Evolutionary conservation across 2,797 vertebrate genomes (phyloP), one percentile per base, ranked within the genome.

Genomic region (Peromyscus nudipes): DNA sequence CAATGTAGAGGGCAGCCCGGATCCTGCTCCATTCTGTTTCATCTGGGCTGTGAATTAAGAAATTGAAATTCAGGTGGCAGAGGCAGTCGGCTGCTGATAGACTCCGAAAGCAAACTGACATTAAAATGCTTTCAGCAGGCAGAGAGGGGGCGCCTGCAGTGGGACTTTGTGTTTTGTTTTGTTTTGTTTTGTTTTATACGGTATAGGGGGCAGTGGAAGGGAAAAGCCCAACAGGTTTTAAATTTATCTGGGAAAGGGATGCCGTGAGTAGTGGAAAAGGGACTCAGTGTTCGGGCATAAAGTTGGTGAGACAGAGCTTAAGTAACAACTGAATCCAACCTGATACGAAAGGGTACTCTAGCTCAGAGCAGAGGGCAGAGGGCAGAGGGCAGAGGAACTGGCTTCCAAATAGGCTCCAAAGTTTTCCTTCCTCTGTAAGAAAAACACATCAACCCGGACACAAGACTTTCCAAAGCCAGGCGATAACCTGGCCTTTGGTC

Each of bases 41-140:
- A 98, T 98, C 98, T 97, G 94, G 95, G 97, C 97, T 98, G 95
- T 98, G 98, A 98, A 99, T 99, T 98, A 98, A 98, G 98, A 98
- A 98, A 98, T 98, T 98, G 97, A 98, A 98, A 99, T 99, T 98
- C 98, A 98, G 97, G 98, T 98, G 96, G 98, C 97, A 98, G 77
- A 98, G 94, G 87, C 97, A 98, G 97, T 91, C 96, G 92, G 92
- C 97, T 98, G 97, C 97, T 97, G 97, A 98, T 97, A 98, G 97
- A 98, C 84, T 94, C 95, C 96, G 94, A 77, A 97, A 98, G 98
- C 98, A 97, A 98, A 98, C 94, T 98, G 97, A 96, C 97, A 97
- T 98, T 98, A 98, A 89, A 93, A 97, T 96, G 95, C 96, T 97
- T 98, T 98, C 27, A 10, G 89, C 71, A 91, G 82, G 89, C 96